Evolutionary conservation across 2,797 vertebrate genomes (phyloP).

Genomic region (Malacoraja senta): DNA sequence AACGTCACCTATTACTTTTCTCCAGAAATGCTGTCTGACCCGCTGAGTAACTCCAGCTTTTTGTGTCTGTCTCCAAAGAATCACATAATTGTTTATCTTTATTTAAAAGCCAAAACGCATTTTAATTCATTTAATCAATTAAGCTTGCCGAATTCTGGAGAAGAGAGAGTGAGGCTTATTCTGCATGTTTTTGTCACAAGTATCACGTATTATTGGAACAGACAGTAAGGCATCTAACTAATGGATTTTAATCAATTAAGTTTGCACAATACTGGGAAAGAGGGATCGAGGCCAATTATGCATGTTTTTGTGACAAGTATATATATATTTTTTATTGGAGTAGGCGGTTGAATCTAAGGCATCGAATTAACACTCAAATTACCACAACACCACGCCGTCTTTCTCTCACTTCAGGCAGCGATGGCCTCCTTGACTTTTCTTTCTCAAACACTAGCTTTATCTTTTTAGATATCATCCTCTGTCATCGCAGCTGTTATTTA

Average conservation of each 20-base stretch:
- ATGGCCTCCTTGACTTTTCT: not conserved
- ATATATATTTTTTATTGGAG: not conserved
- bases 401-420: not conserved
- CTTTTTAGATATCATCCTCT: not conserved
- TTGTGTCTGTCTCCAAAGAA: not conserved
- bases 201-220: not conserved
- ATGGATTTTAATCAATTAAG: no score
- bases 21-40: no score
- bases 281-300: not conserved
- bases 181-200: no score
- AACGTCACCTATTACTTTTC: no score
- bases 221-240: not conserved
- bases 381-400: not conserved
- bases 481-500: not conserved
- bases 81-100: not conserved
- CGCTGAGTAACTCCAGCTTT: no score
- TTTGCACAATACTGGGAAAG: not conserved
- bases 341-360: not conserved
- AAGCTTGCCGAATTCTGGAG: not conserved
- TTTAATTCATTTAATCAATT: not conserved
- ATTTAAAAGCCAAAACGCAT: not conserved
- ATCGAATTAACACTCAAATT: not conserved
- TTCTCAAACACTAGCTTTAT: no score
- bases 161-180: not conserved
- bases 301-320: not conserved